Evolutionary conservation across 2,888 invertebrate species (phyloP).

Genomic region (Parnassius glacialis): DNA sequence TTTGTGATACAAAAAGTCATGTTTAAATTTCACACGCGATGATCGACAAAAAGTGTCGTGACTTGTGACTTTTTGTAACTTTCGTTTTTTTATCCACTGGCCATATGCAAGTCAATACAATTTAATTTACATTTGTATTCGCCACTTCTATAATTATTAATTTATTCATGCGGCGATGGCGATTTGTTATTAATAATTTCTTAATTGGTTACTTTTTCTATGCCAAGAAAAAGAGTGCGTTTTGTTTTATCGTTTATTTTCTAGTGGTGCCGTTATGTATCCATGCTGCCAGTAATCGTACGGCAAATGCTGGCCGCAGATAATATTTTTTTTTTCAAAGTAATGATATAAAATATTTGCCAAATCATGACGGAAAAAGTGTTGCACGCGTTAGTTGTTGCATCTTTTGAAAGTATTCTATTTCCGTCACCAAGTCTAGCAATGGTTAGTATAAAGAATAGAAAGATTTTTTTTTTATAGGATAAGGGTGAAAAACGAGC

Average conservation of each 20-base stretch:
- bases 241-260: slow-evolving; percentile 21
- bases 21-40: slow-evolving; percentile 62
- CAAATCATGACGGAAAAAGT: slow-evolving; percentile 23
- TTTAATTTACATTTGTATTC: slow-evolving; percentile 42
- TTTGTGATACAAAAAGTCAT: slow-evolving; percentile 34
- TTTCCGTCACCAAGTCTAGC: slow-evolving; percentile 13
- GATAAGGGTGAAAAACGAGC: no score
- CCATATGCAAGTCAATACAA: slow-evolving; percentile 48
- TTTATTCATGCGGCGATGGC: slow-evolving; percentile 9
- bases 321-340: slow-evolving; percentile 8
- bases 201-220: slow-evolving; percentile 25
- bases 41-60: slow-evolving; percentile 62
- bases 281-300: slow-evolving; percentile 8
- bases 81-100: slow-evolving; percentile 62
- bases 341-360: slow-evolving; percentile 18
- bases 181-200: slow-evolving; percentile 23
- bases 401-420: slow-evolving; percentile 21
- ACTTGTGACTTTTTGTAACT: slow-evolving; percentile 58
- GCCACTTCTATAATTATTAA: slow-evolving; percentile 13
- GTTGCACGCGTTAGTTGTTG: slow-evolving; percentile 17
- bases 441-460: slow-evolving; percentile 5
- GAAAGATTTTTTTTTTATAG: no score
- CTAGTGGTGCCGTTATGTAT: slow-evolving; percentile 20
- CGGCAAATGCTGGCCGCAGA: slow-evolving; percentile 11
- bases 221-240: slow-evolving; percentile 1